A percentile compares a stretch with the other conserved stretches of the same genome.
phyloP scores from a whole-genome alignment of 1,140 invertebrate species.

The Pachypeltis micranthus region DNA sequence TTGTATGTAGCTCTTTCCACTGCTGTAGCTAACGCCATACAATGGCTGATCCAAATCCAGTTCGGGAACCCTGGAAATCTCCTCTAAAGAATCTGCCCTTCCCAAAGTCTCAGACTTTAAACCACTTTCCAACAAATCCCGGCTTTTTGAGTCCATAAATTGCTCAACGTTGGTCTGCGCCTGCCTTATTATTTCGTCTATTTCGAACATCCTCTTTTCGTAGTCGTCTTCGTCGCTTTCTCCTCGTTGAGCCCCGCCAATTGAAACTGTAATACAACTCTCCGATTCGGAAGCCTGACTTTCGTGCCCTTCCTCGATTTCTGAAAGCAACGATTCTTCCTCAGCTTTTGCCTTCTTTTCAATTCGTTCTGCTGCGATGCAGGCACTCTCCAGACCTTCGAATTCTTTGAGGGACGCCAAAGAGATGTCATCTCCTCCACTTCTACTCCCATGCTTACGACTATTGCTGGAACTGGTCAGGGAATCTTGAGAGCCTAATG shows the following conservation, averaged over 20 bases:
- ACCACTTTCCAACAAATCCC: conserved; percentile 36
- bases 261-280: conserved; percentile 54
- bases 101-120: conserved; percentile 39
- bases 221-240: conserved; percentile 49
- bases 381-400: conserved; percentile 80
- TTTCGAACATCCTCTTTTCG: conserved; percentile 57
- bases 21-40: conserved; percentile 20
- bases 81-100: conserved; percentile 38
- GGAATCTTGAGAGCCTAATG: conserved; percentile 59
- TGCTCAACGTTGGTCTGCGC: conserved; percentile 55
- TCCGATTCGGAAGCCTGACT: conserved; percentile 50
- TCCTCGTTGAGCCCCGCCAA: conserved; percentile 36
- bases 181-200: conserved; percentile 59
- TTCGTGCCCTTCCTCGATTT: conserved; percentile 55
- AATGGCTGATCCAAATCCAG: conserved; percentile 37
- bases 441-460: conserved; percentile 46
- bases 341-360: conserved; percentile 74
- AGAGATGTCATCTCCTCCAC: conserved; percentile 80
- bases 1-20: conserved; percentile 26
- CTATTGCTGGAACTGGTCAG: conserved; percentile 51
- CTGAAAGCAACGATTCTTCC: conserved; percentile 60
- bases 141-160: conserved; percentile 27
- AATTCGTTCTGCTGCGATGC: conserved; percentile 66
- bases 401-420: conserved; percentile 89
- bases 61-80: conserved; percentile 39